Evolutionary conservation across 2,888 invertebrate genomes (phyloP), one percentile per base, ranked within the genome.

Genomic region (Chrysolina oricalcia): DNA sequence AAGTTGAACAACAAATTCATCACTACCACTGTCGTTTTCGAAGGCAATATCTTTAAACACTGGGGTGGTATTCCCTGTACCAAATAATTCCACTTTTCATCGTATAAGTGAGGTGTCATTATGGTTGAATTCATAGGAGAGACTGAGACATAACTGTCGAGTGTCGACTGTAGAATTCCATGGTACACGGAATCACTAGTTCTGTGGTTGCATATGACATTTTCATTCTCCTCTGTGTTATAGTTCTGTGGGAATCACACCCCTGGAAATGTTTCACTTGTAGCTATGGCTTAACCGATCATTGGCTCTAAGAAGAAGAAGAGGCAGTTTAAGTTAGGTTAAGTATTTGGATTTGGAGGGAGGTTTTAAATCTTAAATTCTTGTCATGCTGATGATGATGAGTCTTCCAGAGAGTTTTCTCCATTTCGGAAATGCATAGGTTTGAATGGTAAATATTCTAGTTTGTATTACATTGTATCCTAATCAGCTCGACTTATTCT

Each of bases 361-460:
- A 48, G 27, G 27, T 27, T 27, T 3, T 27, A 27, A 48, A 5
- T 27, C 5, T 2, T 13, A 15, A 15, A 15, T n/a, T 48, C 11
- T 15, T 15, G 13, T 46, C 5, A 1, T 13, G 27, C 2, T 27
- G 27, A 46, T 11, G 8, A 15, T 48, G 13, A n/a, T 17, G 17
- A 48, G 46, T 48, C 15, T 17, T 48, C 46, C 2, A 13, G 46
- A 15, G 5, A 48, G 0, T 48, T 15, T n/a, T 48, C 46, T 0
- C 6, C 46, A 48, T 48, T 48, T 15, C 46, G n/a, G 46, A 15
- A 48, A 48, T 48, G 17, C 17, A 48, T 48, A 48, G 46, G 46
- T 48, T 48, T 48, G 46, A 48, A 48, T 48, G 46, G 46, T 48
- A 17, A 48, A 48, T 48, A 48, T 17, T 48, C 46, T 17, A 48